Base-by-base conservation (phyloP, 2,888 invertebrate genomes). In the Cryptus armator region DNA sequence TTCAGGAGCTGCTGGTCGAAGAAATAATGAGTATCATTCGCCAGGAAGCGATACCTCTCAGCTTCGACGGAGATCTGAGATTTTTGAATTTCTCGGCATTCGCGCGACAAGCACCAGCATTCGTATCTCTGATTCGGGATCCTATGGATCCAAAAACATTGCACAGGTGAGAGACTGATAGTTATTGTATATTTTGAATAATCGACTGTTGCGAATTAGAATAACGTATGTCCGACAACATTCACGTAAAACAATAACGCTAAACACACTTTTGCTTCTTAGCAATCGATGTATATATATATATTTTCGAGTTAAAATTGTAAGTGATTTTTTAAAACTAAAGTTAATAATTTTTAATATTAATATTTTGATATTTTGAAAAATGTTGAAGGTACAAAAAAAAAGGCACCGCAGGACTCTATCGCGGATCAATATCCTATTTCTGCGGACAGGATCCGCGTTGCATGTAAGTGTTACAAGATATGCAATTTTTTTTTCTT, bases 371-470 rank as follows among this genome's bases (percentile, higher is more conserved):
- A 68, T 32, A 1, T 66, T 46, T 46, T 59, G 74, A 67, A 3
- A 24, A 80, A 81, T 37, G 6, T 67, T 72, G 44, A 71, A 93
- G 92, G 74, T 91, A 91, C 82, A 86, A 87, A 44, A 90, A 89
- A 79, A 94, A 94, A 77, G 92, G 93, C 24, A 94, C 94, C 43
- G 84, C 91, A 24, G 89, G 89, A 16, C 90, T 92, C 32, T 94
- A 94, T 87, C 91, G 92, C 14, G 94, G 95, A 89, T 95, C 95
- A 9, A 95, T 96, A 86, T 95, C 96, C 0, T 95, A 96, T 91
- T 96, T 96, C 90, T 96, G 96, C 89, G 96, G 96, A 24, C 95
- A 96, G 83, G 94, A 95, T 89, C 90, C 93, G 29, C 93, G 94
- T 83, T 96, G 96, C 92, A 94, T 94, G 96, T 96, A 93, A 94